phyloP scores from a whole-genome alignment of 2,113 vertebrate species.

The Ptyas mucosa region DNA sequence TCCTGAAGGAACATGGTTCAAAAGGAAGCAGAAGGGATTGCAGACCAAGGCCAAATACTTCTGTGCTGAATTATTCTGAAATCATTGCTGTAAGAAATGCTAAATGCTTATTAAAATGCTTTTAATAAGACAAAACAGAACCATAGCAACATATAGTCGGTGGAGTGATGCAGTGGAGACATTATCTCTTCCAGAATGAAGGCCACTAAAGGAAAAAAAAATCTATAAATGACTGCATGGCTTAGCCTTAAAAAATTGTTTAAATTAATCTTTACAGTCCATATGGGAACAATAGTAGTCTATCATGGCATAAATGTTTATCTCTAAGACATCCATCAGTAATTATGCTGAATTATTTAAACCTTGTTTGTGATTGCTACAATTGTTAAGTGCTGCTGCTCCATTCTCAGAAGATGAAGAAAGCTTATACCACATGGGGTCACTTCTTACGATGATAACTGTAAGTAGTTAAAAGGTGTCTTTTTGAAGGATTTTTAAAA shows the following conservation, averaged over 20 bases:
- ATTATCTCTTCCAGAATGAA: slow-evolving; percentile 26
- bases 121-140: slow-evolving; percentile 18
- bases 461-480: slow-evolving; percentile 54
- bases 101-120: too few species aligned
- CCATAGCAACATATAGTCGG: background rate
- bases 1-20: background rate
- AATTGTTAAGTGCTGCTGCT: slow-evolving; percentile 38
- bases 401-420: slow-evolving; percentile 63
- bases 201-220: slow-evolving; percentile 26
- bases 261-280: slow-evolving; percentile 58
- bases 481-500: slow-evolving; percentile 68
- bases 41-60: background rate
- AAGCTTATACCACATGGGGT: slow-evolving; percentile 67
- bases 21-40: background rate
- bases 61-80: background rate
- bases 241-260: slow-evolving; percentile 47
- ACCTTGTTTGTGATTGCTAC: slow-evolving; percentile 17
- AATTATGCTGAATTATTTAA: slow-evolving; percentile 62
- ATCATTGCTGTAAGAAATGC: background rate
- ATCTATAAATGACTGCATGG: background rate
- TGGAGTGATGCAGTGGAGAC: slow-evolving; percentile 12
- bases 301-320: slow-evolving; percentile 34
- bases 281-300: slow-evolving; percentile 37
- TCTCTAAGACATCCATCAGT: slow-evolving; percentile 45
- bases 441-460: slow-evolving; percentile 60